Base-by-base conservation (phyloP, 2,888 invertebrate genomes). In the Brachycybe producta region DNA sequence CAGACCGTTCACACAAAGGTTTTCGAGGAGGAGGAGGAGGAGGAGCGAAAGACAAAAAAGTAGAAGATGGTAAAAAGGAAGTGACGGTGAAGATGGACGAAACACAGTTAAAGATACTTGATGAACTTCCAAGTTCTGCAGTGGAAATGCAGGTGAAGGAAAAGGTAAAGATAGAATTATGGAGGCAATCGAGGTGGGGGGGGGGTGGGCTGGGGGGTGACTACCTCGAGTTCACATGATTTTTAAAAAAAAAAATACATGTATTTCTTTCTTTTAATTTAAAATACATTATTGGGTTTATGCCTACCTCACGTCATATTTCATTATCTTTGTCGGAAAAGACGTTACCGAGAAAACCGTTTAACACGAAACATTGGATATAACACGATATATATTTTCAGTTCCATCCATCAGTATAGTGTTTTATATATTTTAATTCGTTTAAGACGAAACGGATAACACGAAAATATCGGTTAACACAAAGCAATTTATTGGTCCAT, bases 71-170 rank as follows among this genome's bases (percentile, higher is more conserved):
- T 45, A 79, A 77, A 64, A 76, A 79, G 60, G 79, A 78, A 61
- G 76, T 80, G 58, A 79, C 79, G 30, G 77, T 80, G 26, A 80
- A 78, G 61, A 72, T 84, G 60, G 86, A 85, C 62, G 84, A 84
- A 59, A 82, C 83, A 63, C 82, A 80, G 64, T 72, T 85, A 57
- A 82, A 82, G 70, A 79, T 85, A 55, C 73, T 86, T 60, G 91
- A 90, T 66, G 90, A 91, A 64, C 71, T 90, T 64, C 90, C 91
- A 28, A 86, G 82, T 70, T 90, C 90, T 44, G 90, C 91, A 35
- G 88, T 88, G 51, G 91, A 91, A 72, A 78, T 91, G 78, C 86
- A 87, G 70, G 85, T 87, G 62, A 90, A 90, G 74, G 87, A 86
- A 72, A 90, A 87, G 78, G 90, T 88, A 70, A 39, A 53, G 43